Evolutionary conservation across 2,797 vertebrate species (phyloP).

Genomic region (Pipistrellus pygmaeus): DNA sequence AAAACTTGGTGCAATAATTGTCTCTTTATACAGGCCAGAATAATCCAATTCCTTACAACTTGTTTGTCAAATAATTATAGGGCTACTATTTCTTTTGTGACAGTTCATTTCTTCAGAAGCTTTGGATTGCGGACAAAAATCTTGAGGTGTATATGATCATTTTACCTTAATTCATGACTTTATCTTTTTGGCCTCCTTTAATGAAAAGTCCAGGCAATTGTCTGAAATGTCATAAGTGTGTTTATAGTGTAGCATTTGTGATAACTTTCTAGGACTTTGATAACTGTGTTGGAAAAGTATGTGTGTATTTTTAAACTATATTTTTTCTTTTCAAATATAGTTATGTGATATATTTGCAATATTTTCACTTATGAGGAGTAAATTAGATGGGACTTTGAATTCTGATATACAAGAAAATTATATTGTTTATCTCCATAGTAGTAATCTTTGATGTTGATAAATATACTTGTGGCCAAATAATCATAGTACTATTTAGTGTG

Average conservation of each 20-base stretch:
- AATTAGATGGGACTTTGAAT: slow-evolving; percentile 39
- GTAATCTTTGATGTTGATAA: slow-evolving; percentile 52
- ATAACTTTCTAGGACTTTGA: neutral
- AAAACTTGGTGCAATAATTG: slow-evolving; percentile 30
- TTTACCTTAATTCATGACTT: slow-evolving; percentile 45
- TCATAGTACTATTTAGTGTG: neutral
- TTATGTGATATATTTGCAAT: slow-evolving; percentile 46
- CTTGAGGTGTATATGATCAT: slow-evolving; percentile 11
- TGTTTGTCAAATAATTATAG: slow-evolving; percentile 45
- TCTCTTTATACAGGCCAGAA: neutral
- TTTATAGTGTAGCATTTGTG: slow-evolving; percentile 36
- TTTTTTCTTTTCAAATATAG: slow-evolving; percentile 25
- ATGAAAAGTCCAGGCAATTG: neutral
- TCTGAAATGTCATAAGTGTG: neutral
- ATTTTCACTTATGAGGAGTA: slow-evolving; percentile 28
- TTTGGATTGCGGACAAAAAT: slow-evolving; percentile 14
- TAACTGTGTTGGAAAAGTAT: slow-evolving; percentile 13
- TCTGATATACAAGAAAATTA: slow-evolving; percentile 5
- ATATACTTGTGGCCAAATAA: neutral
- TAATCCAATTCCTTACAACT: slow-evolving; percentile 42
- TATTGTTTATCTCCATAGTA: neutral
- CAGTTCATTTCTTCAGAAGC: neutral
- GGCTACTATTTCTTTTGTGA: neutral
- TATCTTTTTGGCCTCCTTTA: slow-evolving; percentile 52
- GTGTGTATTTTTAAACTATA: slow-evolving; percentile 13